Evolutionary conservation across 1,140 invertebrate species (phyloP), one percentile per base, ranked within the genome.

Genomic region (Scaptomyza montana): DNA sequence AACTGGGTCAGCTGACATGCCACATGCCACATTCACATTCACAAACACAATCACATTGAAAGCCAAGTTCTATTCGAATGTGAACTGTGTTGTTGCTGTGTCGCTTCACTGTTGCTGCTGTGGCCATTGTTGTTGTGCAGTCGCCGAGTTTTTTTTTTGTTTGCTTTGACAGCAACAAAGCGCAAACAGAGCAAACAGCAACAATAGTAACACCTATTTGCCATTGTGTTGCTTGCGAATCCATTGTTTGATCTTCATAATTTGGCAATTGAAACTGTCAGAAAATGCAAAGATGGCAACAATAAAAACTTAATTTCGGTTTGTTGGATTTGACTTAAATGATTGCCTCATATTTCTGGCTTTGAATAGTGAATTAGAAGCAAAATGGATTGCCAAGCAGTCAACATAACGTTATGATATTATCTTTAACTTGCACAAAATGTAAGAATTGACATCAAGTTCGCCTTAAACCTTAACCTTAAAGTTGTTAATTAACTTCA

Each of bases 131-230:
- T 75, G 77, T 39, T 75, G 77, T 67, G 68, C 66, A 68, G 16
- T 61, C 53, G 43, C 33, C 61, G 1, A 3, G 1, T 75, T 60
- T 64, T 75, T 74, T 60, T 70, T n/a, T n/a, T n/a, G n/a, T n/a
- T n/a, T n/a, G n/a, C 28, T 74, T 74, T 66, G 61, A 81, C 82
- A 86, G 81, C 78, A 86, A 78, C 70, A 81, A 87, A 86, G 82
- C 85, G 73, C 69, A 56, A 53, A 33, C 55, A 62, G 66, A 10
- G 45, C 45, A 55, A 57, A 3, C 55, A 59, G 39, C 64, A 47
- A 56, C 33, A 33, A 47, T 41, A 61, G 16, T 21, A 68, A 68
- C 60, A 56, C 54, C 64, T 71, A 43, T 70, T 69, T 43, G 82
- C 84, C 59, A 87, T 86, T 87, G 78, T 86, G 65, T 36, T 36